A percentile compares a stretch with the other conserved stretches of the same genome.
phyloP scores from a whole-genome alignment of 2,797 vertebrate species.

The Pipistrellus pygmaeus region DNA sequence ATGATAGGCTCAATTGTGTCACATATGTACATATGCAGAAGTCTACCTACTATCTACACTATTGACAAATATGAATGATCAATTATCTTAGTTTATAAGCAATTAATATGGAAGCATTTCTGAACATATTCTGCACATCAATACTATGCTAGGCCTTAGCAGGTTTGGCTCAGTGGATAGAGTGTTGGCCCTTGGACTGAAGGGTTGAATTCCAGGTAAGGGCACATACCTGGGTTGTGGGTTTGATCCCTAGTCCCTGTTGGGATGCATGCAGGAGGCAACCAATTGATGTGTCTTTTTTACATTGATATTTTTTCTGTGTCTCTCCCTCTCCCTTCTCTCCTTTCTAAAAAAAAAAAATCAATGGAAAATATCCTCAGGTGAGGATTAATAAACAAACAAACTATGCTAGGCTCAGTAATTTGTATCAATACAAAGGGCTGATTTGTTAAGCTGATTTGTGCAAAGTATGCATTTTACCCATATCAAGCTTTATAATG shows the following conservation, averaged over 20 bases:
- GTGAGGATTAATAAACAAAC: too few relatives aligned
- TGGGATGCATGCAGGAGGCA: too few relatives aligned
- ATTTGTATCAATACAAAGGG: neutral
- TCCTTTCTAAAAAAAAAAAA: too few relatives aligned
- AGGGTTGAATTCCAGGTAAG: too few relatives aligned
- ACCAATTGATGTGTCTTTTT: too few relatives aligned
- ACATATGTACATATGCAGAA: neutral
- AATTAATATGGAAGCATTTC: neutral
- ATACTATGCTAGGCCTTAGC: neutral
- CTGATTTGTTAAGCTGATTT: neutral
- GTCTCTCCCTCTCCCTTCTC: too few relatives aligned
- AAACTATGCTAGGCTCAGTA: neutral
- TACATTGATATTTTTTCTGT: too few relatives aligned
- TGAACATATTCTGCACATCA: neutral
- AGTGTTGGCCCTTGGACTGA: too few relatives aligned
- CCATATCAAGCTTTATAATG: neutral
- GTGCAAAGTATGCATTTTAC: neutral
- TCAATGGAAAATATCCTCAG: too few relatives aligned
- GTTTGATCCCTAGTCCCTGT: too few relatives aligned
- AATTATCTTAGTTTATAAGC: neutral
- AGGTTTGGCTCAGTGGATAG: too few relatives aligned
- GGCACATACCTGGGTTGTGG: too few relatives aligned
- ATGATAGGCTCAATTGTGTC: neutral
- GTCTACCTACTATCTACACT: neutral
- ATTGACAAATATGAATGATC: neutral